Percentiles rank a stretch among this genome's conserved stretches.
These are phyloP conservation scores for Cephus rjabovi DNA, from an alignment of 2,888 invertebrate genomes.

Conservation along the genomic window DNA sequence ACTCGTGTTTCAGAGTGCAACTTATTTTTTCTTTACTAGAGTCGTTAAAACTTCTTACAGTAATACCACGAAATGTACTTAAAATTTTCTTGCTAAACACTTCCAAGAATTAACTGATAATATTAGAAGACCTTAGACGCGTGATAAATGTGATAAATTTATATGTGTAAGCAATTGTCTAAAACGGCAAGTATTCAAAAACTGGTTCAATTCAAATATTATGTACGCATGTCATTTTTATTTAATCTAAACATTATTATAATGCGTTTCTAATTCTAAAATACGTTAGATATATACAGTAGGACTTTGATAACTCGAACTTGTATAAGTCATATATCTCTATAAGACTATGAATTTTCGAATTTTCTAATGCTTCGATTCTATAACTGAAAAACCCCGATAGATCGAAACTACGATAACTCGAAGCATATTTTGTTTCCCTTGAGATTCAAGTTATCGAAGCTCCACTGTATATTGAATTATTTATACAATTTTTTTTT, in stretches of 20 bases:
- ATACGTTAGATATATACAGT: too few species aligned
- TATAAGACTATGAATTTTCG: too few species aligned
- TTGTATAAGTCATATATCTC: too few species aligned
- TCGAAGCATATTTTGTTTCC: too few species aligned
- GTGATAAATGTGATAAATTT: not conserved
- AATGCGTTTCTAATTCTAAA: not conserved
- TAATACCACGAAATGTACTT: not conserved
- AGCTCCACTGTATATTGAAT: too few species aligned
- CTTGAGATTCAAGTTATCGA: too few species aligned
- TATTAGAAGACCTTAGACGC: not conserved
- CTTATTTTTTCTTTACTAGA: not conserved
- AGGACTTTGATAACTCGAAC: too few species aligned
- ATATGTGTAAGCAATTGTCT: not conserved
- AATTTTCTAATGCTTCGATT: too few species aligned
- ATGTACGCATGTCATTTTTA: not conserved
- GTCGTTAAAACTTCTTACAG: not conserved
- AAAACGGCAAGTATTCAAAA: not conserved
- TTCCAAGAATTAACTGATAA: not conserved
- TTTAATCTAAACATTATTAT: not conserved
- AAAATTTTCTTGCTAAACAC: not conserved
- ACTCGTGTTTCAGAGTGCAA: not conserved
- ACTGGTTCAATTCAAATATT: not conserved
- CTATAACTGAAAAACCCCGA: too few species aligned
- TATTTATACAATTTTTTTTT: too few species aligned
- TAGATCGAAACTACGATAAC: too few species aligned